These are phyloP conservation scores for Andricus quercusramuli DNA, from an alignment of 2,888 invertebrate species.

Conservation along the genomic window DNA sequence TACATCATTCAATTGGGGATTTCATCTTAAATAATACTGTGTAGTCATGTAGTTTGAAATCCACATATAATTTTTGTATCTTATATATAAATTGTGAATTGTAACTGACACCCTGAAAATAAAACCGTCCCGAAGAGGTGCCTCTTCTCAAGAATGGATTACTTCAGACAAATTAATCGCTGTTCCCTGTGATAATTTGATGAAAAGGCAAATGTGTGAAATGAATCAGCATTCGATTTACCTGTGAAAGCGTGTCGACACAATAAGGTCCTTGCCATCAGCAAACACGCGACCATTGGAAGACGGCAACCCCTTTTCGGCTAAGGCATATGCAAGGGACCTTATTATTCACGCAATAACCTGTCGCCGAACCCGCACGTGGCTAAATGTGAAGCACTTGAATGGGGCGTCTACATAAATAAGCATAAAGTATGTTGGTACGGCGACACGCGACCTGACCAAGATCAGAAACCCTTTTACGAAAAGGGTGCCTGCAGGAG, in stretches of 20 bases:
- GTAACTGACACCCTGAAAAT: no score
- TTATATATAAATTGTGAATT: no score
- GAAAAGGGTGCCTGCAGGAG: conserved; percentile 53
- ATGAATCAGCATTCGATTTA: conserved; percentile 32
- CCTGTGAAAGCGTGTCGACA: conserved; percentile 41
- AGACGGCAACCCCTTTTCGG: conserved; percentile 50
- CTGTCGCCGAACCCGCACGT: conserved; percentile 62
- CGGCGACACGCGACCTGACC: conserved; percentile 68
- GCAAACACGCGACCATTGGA: conserved; percentile 58
- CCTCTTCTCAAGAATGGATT: no score
- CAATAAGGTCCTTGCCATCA: conserved; percentile 36
- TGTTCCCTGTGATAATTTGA: background rate
- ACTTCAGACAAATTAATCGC: background rate
- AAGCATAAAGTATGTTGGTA: conserved; percentile 64
- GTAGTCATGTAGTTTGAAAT: no score
- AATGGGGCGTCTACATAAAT: conserved; percentile 69
- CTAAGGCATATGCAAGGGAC: conserved; percentile 54
- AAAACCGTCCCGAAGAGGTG: no score
- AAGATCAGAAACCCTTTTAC: conserved; percentile 54
- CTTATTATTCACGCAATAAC: conserved; percentile 59
- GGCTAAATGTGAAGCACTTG: conserved; percentile 65
- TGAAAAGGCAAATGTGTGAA: conserved; percentile 35
- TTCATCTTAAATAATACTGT: background rate
- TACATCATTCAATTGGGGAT: background rate
- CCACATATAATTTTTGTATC: no score